Evolutionary conservation across 2,113 vertebrate genomes (phyloP).

Genomic region (Anser brachyrhynchus): DNA sequence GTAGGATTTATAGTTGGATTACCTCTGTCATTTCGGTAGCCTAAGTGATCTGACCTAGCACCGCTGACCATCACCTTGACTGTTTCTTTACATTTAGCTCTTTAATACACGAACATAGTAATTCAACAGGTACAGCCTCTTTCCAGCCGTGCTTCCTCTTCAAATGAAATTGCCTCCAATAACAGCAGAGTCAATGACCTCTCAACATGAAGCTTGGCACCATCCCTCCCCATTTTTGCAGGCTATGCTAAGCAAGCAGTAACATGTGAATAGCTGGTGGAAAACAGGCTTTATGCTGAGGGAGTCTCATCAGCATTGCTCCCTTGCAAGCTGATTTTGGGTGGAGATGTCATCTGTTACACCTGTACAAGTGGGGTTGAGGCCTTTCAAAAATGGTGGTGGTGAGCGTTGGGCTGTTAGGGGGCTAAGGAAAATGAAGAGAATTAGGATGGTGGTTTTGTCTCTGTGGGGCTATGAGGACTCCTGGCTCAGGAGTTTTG

Average conservation of each 20-base stretch:
- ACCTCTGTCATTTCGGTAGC: not conserved
- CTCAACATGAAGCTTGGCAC: not conserved
- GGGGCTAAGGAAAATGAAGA: not conserved
- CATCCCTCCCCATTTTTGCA: not conserved
- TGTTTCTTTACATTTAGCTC: not conserved
- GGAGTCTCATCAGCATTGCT: not conserved
- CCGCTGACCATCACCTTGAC: not conserved
- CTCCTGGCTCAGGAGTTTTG: not conserved
- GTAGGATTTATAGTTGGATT: not conserved
- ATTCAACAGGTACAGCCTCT: not conserved
- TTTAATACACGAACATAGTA: not conserved
- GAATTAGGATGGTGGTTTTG: accelerated
- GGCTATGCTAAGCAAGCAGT: not conserved
- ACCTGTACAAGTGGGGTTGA: not conserved
- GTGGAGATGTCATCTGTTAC: not conserved
- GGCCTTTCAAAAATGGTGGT: not conserved
- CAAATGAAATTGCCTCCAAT: not conserved
- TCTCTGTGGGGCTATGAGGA: not conserved
- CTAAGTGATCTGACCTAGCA: not conserved
- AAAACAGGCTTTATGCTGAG: not conserved
- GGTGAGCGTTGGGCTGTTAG: accelerated
- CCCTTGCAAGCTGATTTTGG: not conserved
- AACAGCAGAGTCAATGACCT: not conserved
- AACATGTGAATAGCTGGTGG: not conserved
- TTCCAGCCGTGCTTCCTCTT: not conserved